Conservation (phyloP, 2,888 invertebrate species). For the Rosalia funebris region DNA sequence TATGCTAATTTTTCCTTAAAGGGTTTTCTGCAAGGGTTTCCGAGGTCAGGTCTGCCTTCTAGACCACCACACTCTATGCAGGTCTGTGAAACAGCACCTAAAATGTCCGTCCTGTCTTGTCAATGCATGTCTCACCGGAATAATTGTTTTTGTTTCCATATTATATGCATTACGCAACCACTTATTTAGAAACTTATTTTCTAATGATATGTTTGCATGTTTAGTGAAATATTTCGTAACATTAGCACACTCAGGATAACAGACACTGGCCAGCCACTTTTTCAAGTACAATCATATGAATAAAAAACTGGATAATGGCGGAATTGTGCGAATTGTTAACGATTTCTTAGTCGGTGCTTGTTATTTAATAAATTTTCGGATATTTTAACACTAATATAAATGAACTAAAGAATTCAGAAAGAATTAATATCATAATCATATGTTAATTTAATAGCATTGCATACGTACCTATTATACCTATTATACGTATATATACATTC, state of each 20-base stretch:
- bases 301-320: neutral
- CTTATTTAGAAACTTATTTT: slow-evolving; percentile 37
- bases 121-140: slow-evolving; percentile 15
- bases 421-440: no score
- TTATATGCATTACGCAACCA: slow-evolving; percentile 15
- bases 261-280: neutral
- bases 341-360: no score
- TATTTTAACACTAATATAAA: no score
- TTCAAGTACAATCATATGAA: slow-evolving; percentile 5
- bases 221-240: slow-evolving; percentile 1
- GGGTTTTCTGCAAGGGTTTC: slow-evolving; percentile 66
- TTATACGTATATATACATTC: no score
- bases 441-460: no score
- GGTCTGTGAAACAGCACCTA: slow-evolving; percentile 58
- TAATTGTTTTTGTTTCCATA: slow-evolving; percentile 7
- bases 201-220: slow-evolving; percentile 57
- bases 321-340: no score
- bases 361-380: no score
- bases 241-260: slow-evolving; percentile 7
- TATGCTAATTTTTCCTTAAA: slow-evolving; percentile 48
- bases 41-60: slow-evolving; percentile 63
- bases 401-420: no score
- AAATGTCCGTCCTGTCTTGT: slow-evolving; percentile 18
- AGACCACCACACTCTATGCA: slow-evolving; percentile 66
- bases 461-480: no score